phyloP scores from a whole-genome alignment of 2,888 invertebrate species.

The Sinopyrophorus schimmeli region DNA sequence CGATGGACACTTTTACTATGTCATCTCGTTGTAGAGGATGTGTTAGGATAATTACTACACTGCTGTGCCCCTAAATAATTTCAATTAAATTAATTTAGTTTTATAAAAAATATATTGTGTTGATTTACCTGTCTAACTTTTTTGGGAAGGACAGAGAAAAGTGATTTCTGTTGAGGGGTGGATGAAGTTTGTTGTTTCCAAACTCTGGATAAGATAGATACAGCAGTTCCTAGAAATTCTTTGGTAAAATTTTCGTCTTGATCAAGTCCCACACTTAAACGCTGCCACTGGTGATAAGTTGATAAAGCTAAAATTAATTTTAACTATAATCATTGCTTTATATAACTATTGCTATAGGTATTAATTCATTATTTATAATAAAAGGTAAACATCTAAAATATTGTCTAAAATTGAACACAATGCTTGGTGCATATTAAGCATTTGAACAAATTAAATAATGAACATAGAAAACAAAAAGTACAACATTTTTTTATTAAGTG shows the following conservation, averaged over 20 bases:
- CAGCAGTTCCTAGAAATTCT: slow-evolving; percentile 80
- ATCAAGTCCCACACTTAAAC: slow-evolving; percentile 74
- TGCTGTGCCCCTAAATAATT: slow-evolving; percentile 73
- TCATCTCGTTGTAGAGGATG: slow-evolving; percentile 79
- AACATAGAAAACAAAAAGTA: no score
- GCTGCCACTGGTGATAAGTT: slow-evolving; percentile 78
- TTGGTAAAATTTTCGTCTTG: slow-evolving; percentile 84
- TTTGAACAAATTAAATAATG: no score
- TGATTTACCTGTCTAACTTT: slow-evolving; percentile 72
- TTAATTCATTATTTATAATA: neutral
- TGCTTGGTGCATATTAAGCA: no score
- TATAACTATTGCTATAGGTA: neutral
- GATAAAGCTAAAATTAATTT: slow-evolving; percentile 61
- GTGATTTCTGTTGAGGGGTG: slow-evolving; percentile 59
- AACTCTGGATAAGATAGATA: slow-evolving; percentile 69
- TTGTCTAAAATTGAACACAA: no score
- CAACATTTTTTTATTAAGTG: no score
- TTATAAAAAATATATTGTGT: neutral
- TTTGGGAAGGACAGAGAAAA: slow-evolving; percentile 74
- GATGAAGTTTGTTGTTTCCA: slow-evolving; percentile 55
- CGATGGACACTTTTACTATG: slow-evolving; percentile 75
- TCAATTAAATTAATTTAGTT: slow-evolving; percentile 1
- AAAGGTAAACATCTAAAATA: no score
- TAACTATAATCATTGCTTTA: neutral
- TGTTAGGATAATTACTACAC: slow-evolving; percentile 76